Evolutionary conservation across 92 coral and sea anemone species (phyloP).

Genomic region (Palythoa heliodiscus): DNA sequence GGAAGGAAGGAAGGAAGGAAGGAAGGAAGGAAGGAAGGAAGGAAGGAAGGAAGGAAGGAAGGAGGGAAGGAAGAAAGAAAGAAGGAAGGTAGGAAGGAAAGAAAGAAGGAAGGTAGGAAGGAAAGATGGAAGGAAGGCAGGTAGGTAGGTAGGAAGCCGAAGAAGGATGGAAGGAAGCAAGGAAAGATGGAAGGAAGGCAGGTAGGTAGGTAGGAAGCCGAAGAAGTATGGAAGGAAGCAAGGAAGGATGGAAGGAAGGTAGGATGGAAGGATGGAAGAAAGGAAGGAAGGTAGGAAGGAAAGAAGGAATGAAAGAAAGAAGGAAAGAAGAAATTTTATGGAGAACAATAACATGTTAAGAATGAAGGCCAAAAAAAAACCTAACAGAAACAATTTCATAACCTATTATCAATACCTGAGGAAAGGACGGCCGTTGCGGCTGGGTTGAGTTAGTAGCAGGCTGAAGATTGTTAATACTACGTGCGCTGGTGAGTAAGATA

Average conservation of each 20-base stretch:
- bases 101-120: background rate
- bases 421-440: background rate
- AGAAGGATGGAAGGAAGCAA: background rate
- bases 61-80: too few species aligned
- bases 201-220: background rate
- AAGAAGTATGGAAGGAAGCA: background rate
- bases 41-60: background rate
- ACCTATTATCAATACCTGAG: constrained; percentile 4
- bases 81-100: too few species aligned
- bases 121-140: background rate
- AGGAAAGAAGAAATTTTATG: background rate
- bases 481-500: constrained; percentile 64
- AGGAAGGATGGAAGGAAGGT: background rate
- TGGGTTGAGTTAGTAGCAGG: background rate
- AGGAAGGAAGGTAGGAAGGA: background rate
- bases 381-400: background rate
- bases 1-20: background rate
- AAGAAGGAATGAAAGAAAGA: background rate
- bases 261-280: background rate
- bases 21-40: background rate
- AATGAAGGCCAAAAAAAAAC: background rate
- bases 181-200: background rate
- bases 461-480: background rate
- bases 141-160: background rate
- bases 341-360: background rate